Base-by-base conservation (phyloP, 2,113 vertebrate species). In the Elephas maximus region DNA sequence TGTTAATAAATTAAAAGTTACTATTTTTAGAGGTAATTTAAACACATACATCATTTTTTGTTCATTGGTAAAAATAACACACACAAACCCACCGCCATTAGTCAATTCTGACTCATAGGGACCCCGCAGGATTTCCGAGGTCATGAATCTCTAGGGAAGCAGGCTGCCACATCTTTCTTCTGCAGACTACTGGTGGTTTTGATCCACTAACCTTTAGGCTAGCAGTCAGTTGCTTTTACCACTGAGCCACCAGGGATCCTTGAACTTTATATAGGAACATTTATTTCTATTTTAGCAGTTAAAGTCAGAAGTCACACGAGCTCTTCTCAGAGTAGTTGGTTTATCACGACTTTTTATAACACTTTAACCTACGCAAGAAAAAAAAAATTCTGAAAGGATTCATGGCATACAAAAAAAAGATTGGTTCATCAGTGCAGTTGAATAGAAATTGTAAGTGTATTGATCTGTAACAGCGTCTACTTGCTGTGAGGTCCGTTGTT, bases 401-500 rank as follows among this genome's bases (percentile, higher is more conserved):
- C 57, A 79, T 23, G 69, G 10, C 10, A 63, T 33, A 77, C 45
- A 62, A 60, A 86, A 90, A 96, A 96, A n/a, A 8, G 5, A 95
- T 63, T 81, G 91, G 79, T 96, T 97, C 21, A 48, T n/a, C 57
- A 93, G 11, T 37, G 12, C 3, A 97, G 11, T 77, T 93, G 30
- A 96, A 93, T 0, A 73, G 37, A 94, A 97, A 63, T 26, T 74
- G 28, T 67, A 20, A 83, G 60, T 95, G 48, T 65, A 88, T 15
- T 90, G 73, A 90, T 65, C 57, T 63, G 80, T 94, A 91, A 62
- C 30, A 96, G 8, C 69, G 28, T 41, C 9, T 5, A 89, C 41
- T 76, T 5, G n/a, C 65, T 76, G 2, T 48, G 63, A 96, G 91
- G 44, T 71, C 53, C 41, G 87, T 10, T 45, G 30, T 76, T 91